Conservation (phyloP, 2,888 invertebrate genomes). For the Pristionchus maxplancki region DNA sequence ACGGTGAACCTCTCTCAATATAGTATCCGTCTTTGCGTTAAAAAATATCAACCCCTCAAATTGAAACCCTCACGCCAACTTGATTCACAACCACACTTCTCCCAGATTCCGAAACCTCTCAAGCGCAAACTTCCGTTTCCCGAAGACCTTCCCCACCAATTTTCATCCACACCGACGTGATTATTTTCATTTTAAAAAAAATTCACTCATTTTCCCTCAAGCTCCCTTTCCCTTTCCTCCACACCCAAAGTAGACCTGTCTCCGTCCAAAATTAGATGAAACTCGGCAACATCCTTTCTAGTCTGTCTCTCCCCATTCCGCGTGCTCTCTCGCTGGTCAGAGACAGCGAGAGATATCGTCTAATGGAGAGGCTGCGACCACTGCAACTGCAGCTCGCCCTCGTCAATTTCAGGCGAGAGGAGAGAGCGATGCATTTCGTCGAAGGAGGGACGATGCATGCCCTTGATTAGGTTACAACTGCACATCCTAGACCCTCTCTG, state of each 20-base stretch:
- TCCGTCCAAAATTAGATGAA: conserved; percentile 21
- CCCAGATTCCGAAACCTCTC: not conserved
- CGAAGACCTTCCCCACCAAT: not conserved
- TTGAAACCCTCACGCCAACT: too few species aligned
- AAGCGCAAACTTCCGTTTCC: not conserved
- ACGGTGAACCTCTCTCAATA: too few species aligned
- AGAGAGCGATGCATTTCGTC: not conserved
- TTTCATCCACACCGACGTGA: not conserved
- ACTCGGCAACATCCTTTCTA: not conserved
- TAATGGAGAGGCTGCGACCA: not conserved
- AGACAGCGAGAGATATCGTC: not conserved
- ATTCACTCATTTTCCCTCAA: not conserved
- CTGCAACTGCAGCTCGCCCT: not conserved
- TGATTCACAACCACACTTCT: not conserved
- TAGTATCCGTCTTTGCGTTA: too few species aligned
- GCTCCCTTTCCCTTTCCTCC: not conserved
- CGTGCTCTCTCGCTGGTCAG: not conserved
- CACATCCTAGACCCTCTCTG: not conserved
- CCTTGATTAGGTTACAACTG: conserved; percentile 10
- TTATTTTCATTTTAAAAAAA: not conserved
- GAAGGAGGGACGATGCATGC: too few species aligned
- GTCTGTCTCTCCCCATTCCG: not conserved
- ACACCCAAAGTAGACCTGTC: not conserved
- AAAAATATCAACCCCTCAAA: too few species aligned
- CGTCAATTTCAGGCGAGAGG: conserved; percentile 30